Evolutionary conservation across 2,113 vertebrate genomes (phyloP).

Genomic region (Capreolus pygargus): DNA sequence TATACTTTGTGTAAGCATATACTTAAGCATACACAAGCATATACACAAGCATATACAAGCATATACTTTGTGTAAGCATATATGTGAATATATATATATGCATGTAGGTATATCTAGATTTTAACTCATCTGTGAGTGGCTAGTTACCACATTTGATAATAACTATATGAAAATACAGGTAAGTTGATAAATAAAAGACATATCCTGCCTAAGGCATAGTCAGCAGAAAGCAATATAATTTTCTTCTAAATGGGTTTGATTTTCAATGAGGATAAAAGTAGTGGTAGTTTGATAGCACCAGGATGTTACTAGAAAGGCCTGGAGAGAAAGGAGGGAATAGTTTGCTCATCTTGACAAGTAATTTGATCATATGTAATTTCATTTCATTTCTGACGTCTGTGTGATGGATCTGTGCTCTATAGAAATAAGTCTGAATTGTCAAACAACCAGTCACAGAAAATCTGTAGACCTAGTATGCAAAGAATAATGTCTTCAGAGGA

Average conservation of each 20-base stretch:
- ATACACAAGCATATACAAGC: no score
- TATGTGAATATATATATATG: background rate
- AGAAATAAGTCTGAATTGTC: background rate
- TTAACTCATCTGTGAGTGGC: background rate
- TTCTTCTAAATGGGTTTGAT: background rate
- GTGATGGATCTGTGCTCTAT: background rate
- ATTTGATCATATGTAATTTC: background rate
- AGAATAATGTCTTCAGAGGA: background rate
- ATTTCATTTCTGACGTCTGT: background rate
- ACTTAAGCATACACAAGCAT: background rate
- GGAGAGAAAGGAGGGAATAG: background rate
- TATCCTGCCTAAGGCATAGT: background rate
- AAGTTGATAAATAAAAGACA: background rate
- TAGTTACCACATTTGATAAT: background rate
- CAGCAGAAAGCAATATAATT: background rate
- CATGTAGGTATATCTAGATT: background rate
- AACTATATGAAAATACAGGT: background rate
- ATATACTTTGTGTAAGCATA: background rate
- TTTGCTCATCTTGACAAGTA: background rate
- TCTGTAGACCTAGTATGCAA: background rate
- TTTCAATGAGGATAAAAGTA: background rate
- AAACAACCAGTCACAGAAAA: background rate
- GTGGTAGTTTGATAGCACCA: background rate
- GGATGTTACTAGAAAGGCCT: background rate
- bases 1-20: background rate